phyloP scores from a whole-genome alignment of 1,140 invertebrate species.

The Drosophila elegans region DNA sequence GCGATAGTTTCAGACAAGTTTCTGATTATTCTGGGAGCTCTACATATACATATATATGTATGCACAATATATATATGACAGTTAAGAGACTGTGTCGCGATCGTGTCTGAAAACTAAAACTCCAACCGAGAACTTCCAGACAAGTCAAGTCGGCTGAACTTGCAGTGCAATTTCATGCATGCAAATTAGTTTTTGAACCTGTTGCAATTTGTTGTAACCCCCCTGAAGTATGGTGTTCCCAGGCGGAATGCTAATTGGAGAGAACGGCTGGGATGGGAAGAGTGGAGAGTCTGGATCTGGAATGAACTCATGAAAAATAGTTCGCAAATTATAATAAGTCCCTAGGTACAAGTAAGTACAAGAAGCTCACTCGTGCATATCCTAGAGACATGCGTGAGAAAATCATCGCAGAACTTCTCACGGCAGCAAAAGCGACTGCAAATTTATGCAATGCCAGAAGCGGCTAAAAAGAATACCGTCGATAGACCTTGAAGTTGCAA shows the following conservation, averaged over 20 bases:
- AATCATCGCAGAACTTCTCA: constrained; percentile 75
- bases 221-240: constrained; percentile 38
- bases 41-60: not conserved
- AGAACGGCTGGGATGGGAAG: not conserved
- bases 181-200: constrained; percentile 82
- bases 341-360: not conserved
- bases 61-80: constrained; percentile 32
- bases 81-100: constrained; percentile 52
- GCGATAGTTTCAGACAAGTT: constrained; percentile 65
- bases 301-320: constrained; percentile 74
- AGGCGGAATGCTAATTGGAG: constrained; percentile 69
- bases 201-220: constrained; percentile 69
- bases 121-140: constrained; percentile 33
- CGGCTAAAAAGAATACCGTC: not conserved
- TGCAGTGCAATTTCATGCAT: constrained; percentile 75
- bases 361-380: constrained; percentile 78
- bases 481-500: not conserved
- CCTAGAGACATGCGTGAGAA: constrained; percentile 84
- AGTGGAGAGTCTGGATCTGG: constrained; percentile 30
- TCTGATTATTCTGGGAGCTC: constrained; percentile 15
- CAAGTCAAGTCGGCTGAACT: constrained; percentile 50
- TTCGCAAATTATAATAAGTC: constrained; percentile 70
- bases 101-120: constrained; percentile 44
- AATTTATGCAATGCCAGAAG: constrained; percentile 72
- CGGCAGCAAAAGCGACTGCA: constrained; percentile 46